Evolutionary conservation across 2,797 vertebrate species (phyloP).

Genomic region (Monodelphis domestica): DNA sequence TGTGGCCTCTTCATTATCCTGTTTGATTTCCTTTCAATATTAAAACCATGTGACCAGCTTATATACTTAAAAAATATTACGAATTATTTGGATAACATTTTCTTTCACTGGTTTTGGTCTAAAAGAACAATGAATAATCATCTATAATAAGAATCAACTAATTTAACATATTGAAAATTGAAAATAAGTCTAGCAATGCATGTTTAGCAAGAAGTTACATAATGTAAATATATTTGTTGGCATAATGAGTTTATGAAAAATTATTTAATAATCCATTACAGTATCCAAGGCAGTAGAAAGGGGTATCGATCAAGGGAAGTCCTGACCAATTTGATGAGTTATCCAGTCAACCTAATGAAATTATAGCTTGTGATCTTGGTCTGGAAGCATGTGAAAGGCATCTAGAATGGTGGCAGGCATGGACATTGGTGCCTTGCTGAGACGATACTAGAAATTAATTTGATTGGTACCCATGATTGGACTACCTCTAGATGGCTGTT

Average conservation of each 20-base stretch:
- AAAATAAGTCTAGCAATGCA: neutral
- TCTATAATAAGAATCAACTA: neutral
- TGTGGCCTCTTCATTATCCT: neutral
- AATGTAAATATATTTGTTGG: neutral
- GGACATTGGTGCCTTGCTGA: neutral
- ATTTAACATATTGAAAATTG: neutral
- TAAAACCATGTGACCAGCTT: neutral
- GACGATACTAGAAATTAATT: neutral
- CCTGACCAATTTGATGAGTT: neutral
- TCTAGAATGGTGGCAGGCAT: neutral
- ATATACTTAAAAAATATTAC: neutral
- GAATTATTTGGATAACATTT: neutral
- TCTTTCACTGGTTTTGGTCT: neutral
- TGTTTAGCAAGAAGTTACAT: neutral
- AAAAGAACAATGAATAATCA: neutral
- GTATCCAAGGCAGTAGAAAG: neutral
- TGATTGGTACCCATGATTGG: neutral
- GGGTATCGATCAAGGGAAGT: neutral
- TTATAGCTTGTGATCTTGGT: neutral
- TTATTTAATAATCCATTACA: neutral
- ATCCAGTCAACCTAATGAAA: neutral
- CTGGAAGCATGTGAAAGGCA: neutral
- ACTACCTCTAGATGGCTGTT: neutral
- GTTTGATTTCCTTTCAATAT: neutral
- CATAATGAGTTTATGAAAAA: neutral